Conservation (phyloP, 2,888 invertebrate genomes). For the Galerucella calmariensis region DNA sequence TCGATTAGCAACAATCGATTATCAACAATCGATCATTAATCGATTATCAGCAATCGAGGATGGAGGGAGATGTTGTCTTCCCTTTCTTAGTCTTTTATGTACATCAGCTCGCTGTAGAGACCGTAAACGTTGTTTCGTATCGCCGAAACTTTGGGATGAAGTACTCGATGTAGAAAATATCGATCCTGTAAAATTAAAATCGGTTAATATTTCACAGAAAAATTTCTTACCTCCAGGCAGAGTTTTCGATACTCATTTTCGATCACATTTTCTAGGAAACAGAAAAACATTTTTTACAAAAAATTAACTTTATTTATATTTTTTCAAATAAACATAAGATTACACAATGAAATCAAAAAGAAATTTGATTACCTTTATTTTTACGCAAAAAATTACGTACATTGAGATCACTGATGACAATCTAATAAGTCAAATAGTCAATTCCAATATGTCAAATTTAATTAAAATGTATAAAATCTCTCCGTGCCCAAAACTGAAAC, state of each 20-base stretch:
- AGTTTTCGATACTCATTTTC: constrained; percentile 84
- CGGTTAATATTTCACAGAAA: no score
- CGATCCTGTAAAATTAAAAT: constrained; percentile 52
- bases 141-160: constrained; percentile 72
- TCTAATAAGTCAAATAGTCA: constrained; percentile 13
- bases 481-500: no score
- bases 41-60: no score
- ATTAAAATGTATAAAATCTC: background rate
- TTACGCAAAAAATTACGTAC: constrained; percentile 22
- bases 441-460: constrained; percentile 12
- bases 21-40: no score
- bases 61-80: constrained; percentile 70
- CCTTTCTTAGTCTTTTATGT: constrained; percentile 88
- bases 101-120: constrained; percentile 89
- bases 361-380: constrained; percentile 4
- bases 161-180: constrained; percentile 69
- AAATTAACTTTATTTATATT: constrained; percentile 37
- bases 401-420: constrained; percentile 28
- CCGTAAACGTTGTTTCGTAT: constrained; percentile 87
- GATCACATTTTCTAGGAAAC: constrained; percentile 65
- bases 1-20: no score
- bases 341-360: constrained; percentile 26
- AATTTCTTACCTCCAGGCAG: constrained; percentile 71
- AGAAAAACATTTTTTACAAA: constrained; percentile 33
- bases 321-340: constrained; percentile 29